Evolutionary conservation across 2,888 invertebrate species (phyloP), one percentile per base, ranked within the genome.

Genomic region (Meganola albula): DNA sequence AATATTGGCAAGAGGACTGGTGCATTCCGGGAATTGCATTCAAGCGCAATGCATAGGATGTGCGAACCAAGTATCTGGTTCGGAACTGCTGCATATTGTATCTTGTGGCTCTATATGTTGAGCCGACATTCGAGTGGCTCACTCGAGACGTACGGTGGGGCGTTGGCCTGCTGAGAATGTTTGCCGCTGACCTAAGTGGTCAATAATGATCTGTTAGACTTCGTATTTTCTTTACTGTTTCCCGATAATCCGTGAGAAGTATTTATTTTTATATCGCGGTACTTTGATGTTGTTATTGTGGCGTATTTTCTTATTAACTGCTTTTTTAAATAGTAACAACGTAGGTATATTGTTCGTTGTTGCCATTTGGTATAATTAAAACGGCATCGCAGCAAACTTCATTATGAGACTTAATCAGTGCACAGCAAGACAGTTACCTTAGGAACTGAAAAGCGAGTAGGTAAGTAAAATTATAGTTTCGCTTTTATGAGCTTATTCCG

Each of bases 161-260:
- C 82, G 80, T 74, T 82, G 83, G 74, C 82, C 83, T 74, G 74
- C 64, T 60, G 69, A 77, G 82, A 83, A 84, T 83, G 82, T 80
- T 79, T 74, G 77, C 76, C 66, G 74, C 67, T 77, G 80, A 80
- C 78, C 80, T 71, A 75, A 82, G 79, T 79, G 76, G 75, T 76
- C 80, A 80, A 75, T 80, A 80, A 82, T 82, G 80, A 80, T 82
- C 75, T 78, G 74, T 74, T 80, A 74, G 70, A 66, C 63, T 61
- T 58, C 62, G 60, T 66, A 69, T 73, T 70, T 69, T 73, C 64
- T 63, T 66, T 62, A 63, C 63, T 60, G 61, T 63, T 67, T 63
- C 55, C 59, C 52, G 59, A 65, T 69, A 65, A 58, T 53, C 40
- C 37, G 34, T 47, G 46, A 50, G 48, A 44, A 45, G 28, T 55